phyloP scores from a whole-genome alignment of 2,888 invertebrate genomes.

The Andrena dorsata region DNA sequence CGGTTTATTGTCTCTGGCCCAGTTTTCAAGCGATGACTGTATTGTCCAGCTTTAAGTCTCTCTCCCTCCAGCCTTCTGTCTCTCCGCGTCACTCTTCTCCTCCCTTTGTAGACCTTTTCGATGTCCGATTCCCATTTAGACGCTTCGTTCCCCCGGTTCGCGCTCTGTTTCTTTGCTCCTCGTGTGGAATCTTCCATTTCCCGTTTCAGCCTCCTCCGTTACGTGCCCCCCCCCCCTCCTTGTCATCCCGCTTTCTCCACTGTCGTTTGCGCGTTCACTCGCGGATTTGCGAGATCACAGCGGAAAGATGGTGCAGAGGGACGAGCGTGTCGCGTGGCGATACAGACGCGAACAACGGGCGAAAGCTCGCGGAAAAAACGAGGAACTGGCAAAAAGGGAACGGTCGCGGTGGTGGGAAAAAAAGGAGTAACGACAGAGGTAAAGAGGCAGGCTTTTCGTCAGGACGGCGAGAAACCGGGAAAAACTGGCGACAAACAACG shows the following conservation, averaged over 20 bases:
- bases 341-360: conserved; percentile 15
- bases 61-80: not conserved
- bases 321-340: not conserved
- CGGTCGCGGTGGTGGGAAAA: not conserved
- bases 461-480: conserved; percentile 32
- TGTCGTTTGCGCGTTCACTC: conserved; percentile 5
- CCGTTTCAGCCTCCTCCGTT: conserved; percentile 10
- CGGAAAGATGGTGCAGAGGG: conserved; percentile 28
- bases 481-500: conserved; percentile 61
- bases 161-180: conserved; percentile 41
- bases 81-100: conserved; percentile 35
- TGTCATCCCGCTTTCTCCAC: not conserved
- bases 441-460: conserved; percentile 47
- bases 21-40: conserved; percentile 63
- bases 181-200: conserved; percentile 50
- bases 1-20: conserved; percentile 62
- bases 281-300: conserved; percentile 42
- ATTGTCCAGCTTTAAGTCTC: conserved; percentile 49
- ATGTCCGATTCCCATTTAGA: conserved; percentile 68
- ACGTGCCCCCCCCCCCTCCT: not conserved
- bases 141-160: conserved; percentile 48
- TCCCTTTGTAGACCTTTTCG: conserved; percentile 57
- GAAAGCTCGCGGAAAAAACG: conserved; percentile 23
- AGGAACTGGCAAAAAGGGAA: conserved; percentile 7
- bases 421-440: conserved; percentile 23